phyloP scores from a whole-genome alignment of 2,888 invertebrate genomes.

The Drosophila sordidula region DNA sequence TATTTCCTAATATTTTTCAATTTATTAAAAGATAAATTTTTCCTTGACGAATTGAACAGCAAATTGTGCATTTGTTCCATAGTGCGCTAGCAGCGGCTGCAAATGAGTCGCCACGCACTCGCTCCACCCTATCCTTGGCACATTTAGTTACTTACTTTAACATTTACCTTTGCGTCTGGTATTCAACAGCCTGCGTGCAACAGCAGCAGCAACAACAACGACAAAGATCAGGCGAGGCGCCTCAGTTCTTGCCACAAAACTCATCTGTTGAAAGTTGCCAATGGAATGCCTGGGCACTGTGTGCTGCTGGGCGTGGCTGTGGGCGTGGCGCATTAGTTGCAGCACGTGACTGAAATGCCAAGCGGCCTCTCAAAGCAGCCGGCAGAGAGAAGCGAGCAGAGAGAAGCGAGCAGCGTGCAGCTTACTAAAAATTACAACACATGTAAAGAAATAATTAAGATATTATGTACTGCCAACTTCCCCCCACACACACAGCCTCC shows the following conservation, averaged over 20 bases:
- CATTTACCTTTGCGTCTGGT: slow-evolving; percentile 66
- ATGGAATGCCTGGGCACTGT: slow-evolving; percentile 25
- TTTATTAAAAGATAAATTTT: too few relatives aligned
- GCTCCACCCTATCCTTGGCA: not conserved
- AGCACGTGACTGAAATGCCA: slow-evolving; percentile 75
- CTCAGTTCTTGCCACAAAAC: slow-evolving; percentile 38
- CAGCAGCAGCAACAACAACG: slow-evolving; percentile 20
- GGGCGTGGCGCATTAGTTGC: slow-evolving; percentile 70
- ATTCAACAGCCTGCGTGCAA: slow-evolving; percentile 41
- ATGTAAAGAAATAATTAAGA: slow-evolving; percentile 79
- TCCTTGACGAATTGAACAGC: too few relatives aligned
- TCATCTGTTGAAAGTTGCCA: slow-evolving; percentile 64
- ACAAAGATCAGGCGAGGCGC: slow-evolving; percentile 14
- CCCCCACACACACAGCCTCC: slow-evolving; percentile 6
- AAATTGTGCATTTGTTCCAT: not conserved
- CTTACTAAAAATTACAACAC: slow-evolving; percentile 78
- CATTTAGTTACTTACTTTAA: slow-evolving; percentile 67
- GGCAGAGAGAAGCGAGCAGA: slow-evolving; percentile 3
- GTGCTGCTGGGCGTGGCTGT: slow-evolving; percentile 14
- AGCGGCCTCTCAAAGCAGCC: slow-evolving; percentile 40
- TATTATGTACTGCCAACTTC: slow-evolving; percentile 60
- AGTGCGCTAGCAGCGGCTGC: slow-evolving; percentile 26
- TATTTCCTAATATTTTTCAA: too few relatives aligned
- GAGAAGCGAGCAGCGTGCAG: slow-evolving; percentile 38
- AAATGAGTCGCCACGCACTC: slow-evolving; percentile 45